Conservation (phyloP, 2,797 vertebrate genomes). For the Sebastiscus tertius region DNA sequence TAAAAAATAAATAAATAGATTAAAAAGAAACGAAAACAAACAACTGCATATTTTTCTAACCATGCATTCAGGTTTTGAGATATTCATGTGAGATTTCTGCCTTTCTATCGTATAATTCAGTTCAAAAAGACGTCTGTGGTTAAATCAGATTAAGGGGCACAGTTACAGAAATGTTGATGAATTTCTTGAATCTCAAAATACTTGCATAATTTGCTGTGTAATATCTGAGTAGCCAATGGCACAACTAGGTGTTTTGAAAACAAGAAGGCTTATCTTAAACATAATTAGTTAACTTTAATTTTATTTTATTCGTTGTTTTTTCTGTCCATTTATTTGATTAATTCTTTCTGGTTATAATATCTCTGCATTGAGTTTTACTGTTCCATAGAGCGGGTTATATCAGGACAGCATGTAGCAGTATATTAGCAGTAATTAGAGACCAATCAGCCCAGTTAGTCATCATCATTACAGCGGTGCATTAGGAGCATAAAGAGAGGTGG, state of each 20-base stretch:
- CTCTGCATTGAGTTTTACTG: neutral
- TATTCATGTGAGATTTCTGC: no score
- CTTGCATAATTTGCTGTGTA: neutral
- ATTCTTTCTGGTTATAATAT: neutral
- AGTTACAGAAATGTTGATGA: no score
- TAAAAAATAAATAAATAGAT: no score
- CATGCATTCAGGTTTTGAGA: no score
- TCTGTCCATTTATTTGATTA: neutral
- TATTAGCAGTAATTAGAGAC: neutral
- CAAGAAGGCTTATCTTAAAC: neutral
- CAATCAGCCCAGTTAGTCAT: neutral
- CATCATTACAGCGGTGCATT: neutral
- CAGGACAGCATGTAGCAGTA: neutral
- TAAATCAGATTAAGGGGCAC: no score
- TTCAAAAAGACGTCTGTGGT: no score
- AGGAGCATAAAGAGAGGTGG: neutral
- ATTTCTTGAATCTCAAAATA: no score
- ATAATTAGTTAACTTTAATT: neutral
- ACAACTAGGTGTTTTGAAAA: neutral
- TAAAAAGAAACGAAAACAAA: no score
- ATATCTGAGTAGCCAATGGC: neutral
- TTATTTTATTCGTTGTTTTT: neutral
- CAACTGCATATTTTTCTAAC: no score
- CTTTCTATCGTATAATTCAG: no score
- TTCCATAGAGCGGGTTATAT: neutral